Evolutionary conservation across 1,140 invertebrate species (phyloP), one percentile per base, ranked within the genome.

Genomic region (Dryas iulia): DNA sequence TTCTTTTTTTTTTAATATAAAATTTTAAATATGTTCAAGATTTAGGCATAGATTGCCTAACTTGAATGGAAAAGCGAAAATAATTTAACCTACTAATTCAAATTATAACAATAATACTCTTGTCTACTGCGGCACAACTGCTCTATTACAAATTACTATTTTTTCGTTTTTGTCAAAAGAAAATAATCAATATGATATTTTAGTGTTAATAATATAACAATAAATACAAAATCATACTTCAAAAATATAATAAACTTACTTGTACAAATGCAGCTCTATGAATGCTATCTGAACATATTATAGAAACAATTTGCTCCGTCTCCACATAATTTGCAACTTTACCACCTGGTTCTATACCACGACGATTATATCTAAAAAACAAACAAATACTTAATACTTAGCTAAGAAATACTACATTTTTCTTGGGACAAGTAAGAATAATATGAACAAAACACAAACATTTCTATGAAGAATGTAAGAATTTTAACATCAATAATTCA

Each of bases 311-410:
- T 92, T 99, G 97, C 84, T 99, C 98, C 0, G 98, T 98, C 92
- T 99, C 98, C 21, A 99, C 98, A 89, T 98, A 99, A 92, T 99
- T 99, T 0, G 98, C 98, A 69, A 97, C 97, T 81, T 98, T 95
- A 1, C 98, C 97, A 26, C 95, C 92, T 30, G 98, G 96, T 83
- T 99, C 98, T 0, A 99, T 96, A 2, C 98, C 98, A 53, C 98
- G 93, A 54, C 97, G 93, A 80, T 98, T 97, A 84, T 98, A 99
- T 66, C 94, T 94, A 63, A 21, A 64, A 77, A 54, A 66, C 72
- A 52, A 64, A 53, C 53, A 47, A 47, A 21, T 1, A 39, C 10
- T 14, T 33, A 10, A 0, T 31, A 11, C 30, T 31, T 3, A 12
- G 31, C 10, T 33, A n/a, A n/a, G n/a, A n/a, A n/a, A n/a, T n/a